Conservation (phyloP, 2,113 vertebrate species). For the Sapajus apella region DNA sequence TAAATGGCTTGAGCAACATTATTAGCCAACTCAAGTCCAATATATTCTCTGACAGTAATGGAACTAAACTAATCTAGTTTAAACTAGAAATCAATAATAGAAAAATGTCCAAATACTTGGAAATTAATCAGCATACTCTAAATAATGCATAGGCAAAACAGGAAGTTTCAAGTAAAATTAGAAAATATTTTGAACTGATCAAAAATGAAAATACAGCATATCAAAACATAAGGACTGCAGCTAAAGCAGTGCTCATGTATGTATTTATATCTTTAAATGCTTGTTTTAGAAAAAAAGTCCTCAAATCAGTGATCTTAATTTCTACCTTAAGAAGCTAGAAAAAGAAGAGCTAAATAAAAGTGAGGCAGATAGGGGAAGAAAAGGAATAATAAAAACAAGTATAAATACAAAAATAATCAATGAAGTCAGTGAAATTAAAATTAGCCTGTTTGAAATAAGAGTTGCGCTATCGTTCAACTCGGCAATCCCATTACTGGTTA, state of each 20-base stretch:
- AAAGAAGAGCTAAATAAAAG: not conserved
- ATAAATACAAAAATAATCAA: not conserved
- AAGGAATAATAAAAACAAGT: not conserved
- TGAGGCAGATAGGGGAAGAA: not conserved
- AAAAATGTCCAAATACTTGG: not conserved
- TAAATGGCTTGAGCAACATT: not conserved
- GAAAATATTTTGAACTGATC: not conserved
- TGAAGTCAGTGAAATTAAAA: not conserved
- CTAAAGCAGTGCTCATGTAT: not conserved
- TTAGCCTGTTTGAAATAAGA: no score
- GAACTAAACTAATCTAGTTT: not conserved
- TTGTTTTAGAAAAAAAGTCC: not conserved
- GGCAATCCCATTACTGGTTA: no score
- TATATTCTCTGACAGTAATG: not conserved
- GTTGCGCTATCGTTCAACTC: no score
- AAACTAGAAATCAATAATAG: not conserved
- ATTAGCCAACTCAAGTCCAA: not conserved
- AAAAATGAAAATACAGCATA: not conserved
- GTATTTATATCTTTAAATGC: not conserved
- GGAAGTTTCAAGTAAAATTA: constrained; percentile 32
- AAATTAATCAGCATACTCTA: not conserved
- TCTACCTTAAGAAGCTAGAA: not conserved
- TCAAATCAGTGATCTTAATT: not conserved
- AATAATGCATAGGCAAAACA: not conserved
- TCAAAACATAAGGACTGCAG: not conserved